Base-by-base conservation (phyloP, 1,140 invertebrate species). In the Zophobas morio region DNA sequence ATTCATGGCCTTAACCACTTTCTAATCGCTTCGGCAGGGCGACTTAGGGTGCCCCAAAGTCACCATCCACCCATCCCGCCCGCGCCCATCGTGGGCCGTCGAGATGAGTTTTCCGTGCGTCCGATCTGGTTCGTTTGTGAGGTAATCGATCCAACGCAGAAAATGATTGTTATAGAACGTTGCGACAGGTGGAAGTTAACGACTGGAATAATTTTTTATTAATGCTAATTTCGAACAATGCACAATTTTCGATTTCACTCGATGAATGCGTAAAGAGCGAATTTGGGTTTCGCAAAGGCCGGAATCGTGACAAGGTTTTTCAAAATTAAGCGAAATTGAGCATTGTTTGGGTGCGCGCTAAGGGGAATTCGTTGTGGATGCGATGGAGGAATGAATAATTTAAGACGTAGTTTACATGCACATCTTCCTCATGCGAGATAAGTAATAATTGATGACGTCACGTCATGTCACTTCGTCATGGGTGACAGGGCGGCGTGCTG, bases 361-460 rank as follows among this genome's bases (percentile, higher is more conserved):
- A 4, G 42, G 3, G 42, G 3, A 46, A 46, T 3, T 46, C 3
- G 3, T 46, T 46, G 3, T 46, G 42, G 8, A 8, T 46, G 3
- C 42, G 42, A 3, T 8, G 42, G 8, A 46, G 6, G 6, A 60
- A 39, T 60, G 56, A 60, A 60, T 60, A 37, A 60, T 60, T 60
- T 60, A 54, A 6, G 3, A 60, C 34, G 37, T 36, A 60, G 56
- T 60, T 60, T 60, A 60, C 56, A 60, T 60, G 34, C 56, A 60
- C n/a, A 60, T 35, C n/a, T 20, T 8, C 56, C 35, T 33, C 34
- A 6, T 6, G 6, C 6, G 34, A 60, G 56, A 60, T 60, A 60
- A 60, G 56, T 60, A 60, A 60, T 60, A 60, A 60, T 60, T 60
- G 56, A 60, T 60, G 56, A 60, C 36, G 56, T 60, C 56, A 60